phyloP scores from a whole-genome alignment of 1,140 invertebrate species.

The Linepithema humile region DNA sequence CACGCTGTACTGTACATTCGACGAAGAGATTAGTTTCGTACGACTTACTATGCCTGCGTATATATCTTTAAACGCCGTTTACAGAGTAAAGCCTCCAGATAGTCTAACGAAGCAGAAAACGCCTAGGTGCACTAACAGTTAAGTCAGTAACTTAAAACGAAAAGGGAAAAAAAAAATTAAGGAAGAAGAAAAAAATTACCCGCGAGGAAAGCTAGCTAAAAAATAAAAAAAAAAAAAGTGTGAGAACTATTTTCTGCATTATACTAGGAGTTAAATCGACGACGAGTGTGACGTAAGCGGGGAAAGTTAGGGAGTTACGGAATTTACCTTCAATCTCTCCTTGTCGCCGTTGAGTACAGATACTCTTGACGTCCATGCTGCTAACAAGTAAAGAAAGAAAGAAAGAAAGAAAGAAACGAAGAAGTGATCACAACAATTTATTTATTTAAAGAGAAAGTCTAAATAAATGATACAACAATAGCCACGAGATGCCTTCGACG shows the following conservation, averaged over 20 bases:
- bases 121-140: slow-evolving; percentile 64
- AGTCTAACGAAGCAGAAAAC: slow-evolving; percentile 71
- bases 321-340: slow-evolving; percentile 63
- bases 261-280: slow-evolving; percentile 57
- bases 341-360: slow-evolving; percentile 71
- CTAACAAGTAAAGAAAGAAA: slow-evolving; percentile 62
- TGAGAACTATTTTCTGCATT: slow-evolving; percentile 80
- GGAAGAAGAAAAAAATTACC: slow-evolving; percentile 65
- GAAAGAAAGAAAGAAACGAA: slow-evolving; percentile 51
- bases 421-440: slow-evolving; percentile 74
- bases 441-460: slow-evolving; percentile 76
- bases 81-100: slow-evolving; percentile 61
- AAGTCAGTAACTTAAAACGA: slow-evolving; percentile 51
- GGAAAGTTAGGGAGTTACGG: slow-evolving; percentile 41
- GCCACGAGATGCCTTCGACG: slow-evolving; percentile 82
- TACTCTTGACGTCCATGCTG: slow-evolving; percentile 78
- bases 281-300: slow-evolving; percentile 27
- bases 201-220: slow-evolving; percentile 25
- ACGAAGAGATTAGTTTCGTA: slow-evolving; percentile 74
- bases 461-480: slow-evolving; percentile 79
- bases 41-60: slow-evolving; percentile 62
- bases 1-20: slow-evolving; percentile 51
- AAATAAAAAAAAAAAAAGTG: slow-evolving; percentile 54
- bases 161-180: slow-evolving; percentile 56
- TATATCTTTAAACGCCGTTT: slow-evolving; percentile 45